Evolutionary conservation across 2,797 vertebrate species (phyloP).

Genomic region (Synanceia verrucosa): DNA sequence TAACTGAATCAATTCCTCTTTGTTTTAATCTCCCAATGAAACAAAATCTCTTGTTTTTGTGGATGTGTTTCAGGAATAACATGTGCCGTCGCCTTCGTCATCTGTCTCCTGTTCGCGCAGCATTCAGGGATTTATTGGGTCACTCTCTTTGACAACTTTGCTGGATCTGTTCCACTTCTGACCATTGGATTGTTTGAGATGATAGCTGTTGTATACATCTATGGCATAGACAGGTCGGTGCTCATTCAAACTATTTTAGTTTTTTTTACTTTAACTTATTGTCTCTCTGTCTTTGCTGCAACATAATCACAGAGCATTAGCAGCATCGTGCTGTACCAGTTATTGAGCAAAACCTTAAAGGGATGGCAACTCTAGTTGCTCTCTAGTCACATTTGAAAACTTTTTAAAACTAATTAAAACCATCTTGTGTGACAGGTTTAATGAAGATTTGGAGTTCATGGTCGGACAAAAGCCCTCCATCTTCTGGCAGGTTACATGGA

Average conservation of each 20-base stretch:
- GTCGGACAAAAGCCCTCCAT: conserved; percentile 88
- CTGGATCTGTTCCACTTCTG: conserved; percentile 92
- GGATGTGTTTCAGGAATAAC: conserved; percentile 80
- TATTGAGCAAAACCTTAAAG: background rate
- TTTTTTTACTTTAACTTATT: background rate
- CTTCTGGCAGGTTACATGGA: conserved; percentile 92
- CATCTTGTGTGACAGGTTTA: conserved; percentile 82
- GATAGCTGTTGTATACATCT: conserved; percentile 89
- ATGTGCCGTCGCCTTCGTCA: conserved; percentile 81
- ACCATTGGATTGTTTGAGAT: conserved; percentile 92
- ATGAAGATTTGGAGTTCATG: conserved; percentile 91
- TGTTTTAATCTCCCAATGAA: background rate
- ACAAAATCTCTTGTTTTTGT: background rate
- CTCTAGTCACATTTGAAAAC: too few species aligned
- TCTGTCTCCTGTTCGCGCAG: conserved; percentile 90
- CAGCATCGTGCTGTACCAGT: background rate
- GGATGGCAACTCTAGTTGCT: background rate
- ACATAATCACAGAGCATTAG: background rate
- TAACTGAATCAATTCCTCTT: background rate
- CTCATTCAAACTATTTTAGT: background rate
- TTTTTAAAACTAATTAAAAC: background rate
- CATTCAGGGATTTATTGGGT: conserved; percentile 94
- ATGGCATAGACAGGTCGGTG: conserved; percentile 82
- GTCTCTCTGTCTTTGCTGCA: background rate
- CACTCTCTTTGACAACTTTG: conserved; percentile 89